Evolutionary conservation across 2,797 vertebrate species (phyloP).

Genomic region (Chiloscyllium punctatum): DNA sequence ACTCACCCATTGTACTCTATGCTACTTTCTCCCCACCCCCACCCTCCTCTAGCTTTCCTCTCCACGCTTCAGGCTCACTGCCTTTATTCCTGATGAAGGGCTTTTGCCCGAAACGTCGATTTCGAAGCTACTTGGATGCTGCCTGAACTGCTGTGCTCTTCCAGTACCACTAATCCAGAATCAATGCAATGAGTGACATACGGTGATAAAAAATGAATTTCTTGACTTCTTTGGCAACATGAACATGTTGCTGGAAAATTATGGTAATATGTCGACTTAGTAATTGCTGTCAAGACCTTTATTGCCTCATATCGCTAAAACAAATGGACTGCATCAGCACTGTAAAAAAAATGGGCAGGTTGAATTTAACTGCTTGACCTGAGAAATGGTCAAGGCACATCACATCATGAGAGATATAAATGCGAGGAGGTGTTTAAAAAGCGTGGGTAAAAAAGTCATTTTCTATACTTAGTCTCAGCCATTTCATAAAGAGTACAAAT

Average conservation of each 20-base stretch:
- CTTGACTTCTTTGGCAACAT: not conserved
- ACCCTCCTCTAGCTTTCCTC: too few relatives aligned
- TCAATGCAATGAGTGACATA: not conserved
- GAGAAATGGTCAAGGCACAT: not conserved
- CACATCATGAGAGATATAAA: not conserved
- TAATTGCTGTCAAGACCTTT: conserved; percentile 19
- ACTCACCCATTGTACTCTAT: too few relatives aligned
- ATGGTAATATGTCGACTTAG: not conserved
- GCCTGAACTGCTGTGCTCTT: too few relatives aligned
- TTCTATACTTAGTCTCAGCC: not conserved
- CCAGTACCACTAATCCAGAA: too few relatives aligned
- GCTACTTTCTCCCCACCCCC: too few relatives aligned
- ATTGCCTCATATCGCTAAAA: not conserved
- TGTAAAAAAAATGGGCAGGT: not conserved
- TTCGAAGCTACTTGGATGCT: too few relatives aligned
- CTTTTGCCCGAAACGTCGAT: too few relatives aligned
- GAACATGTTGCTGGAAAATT: not conserved
- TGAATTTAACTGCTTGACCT: not conserved
- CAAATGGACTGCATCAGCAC: not conserved
- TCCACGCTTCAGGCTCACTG: too few relatives aligned
- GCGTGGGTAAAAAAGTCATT: not conserved
- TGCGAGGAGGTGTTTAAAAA: not conserved
- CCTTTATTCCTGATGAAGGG: too few relatives aligned
- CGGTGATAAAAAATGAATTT: not conserved
- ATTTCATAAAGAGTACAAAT: not conserved